These are phyloP conservation scores for Serrognathus titanus DNA, from an alignment of 2,888 invertebrate species.

Conservation along the genomic window DNA sequence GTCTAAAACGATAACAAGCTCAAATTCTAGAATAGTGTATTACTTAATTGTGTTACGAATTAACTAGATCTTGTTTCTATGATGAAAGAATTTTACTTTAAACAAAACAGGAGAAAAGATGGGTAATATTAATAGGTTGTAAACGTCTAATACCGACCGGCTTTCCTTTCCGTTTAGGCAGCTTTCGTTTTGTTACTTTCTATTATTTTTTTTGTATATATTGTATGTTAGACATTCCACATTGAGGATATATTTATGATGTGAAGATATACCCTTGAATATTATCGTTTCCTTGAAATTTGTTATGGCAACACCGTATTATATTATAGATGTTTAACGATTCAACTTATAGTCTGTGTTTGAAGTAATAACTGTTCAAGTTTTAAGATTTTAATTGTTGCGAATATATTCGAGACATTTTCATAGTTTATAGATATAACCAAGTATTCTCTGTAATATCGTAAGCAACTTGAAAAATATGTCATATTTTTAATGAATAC, in stretches of 20 bases:
- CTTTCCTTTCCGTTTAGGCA: constrained; percentile 19
- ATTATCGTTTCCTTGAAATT: constrained; percentile 7
- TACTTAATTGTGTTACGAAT: constrained; percentile 5
- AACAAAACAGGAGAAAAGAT: not conserved
- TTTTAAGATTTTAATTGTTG: constrained; percentile 37
- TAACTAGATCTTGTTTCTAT: constrained; percentile 6
- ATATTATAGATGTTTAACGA: constrained; percentile 22
- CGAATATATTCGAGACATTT: constrained; percentile 24
- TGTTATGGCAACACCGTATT: constrained; percentile 12
- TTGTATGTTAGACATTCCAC: constrained; percentile 21
- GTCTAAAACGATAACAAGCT: constrained; percentile 13
- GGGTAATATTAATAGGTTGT: constrained; percentile 3
- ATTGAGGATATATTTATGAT: constrained; percentile 8
- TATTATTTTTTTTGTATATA: constrained; percentile 18
- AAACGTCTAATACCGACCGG: not conserved
- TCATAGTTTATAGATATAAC: constrained; percentile 30
- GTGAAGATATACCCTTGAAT: not conserved
- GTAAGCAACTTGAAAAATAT: constrained; percentile 28
- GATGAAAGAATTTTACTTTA: not conserved
- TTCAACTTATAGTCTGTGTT: constrained; percentile 19
- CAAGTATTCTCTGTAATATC: constrained; percentile 24
- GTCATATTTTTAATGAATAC: constrained; percentile 34
- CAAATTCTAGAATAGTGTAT: constrained; percentile 10
- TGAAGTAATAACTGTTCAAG: constrained; percentile 32
- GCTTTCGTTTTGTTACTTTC: constrained; percentile 15